Evolutionary conservation across 2,113 vertebrate species (phyloP), one percentile per base, ranked within the genome.

Genomic region (Poeciliopsis occidentalis): DNA sequence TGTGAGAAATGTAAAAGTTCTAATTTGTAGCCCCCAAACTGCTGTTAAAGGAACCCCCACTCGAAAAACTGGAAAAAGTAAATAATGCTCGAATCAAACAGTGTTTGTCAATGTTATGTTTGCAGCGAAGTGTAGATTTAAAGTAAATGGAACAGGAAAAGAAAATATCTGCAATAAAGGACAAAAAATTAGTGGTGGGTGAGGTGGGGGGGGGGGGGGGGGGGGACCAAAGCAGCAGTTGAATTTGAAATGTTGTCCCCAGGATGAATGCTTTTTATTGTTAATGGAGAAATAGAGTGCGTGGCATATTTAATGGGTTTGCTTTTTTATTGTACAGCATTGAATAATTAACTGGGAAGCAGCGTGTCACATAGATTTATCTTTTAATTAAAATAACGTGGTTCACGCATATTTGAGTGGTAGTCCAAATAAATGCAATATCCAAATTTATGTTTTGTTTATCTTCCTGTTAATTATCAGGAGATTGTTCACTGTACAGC

Each of bases 371-470:
- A 95, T 96, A 97, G 98, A 99, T 99, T 99, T 99, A 99, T 99
- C 97, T 98, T 99, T 99, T 99, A 99, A 99, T 99, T 99, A 99
- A 99, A 98, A 98, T 96, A 97, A 96, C 96, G 96, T 97, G 96
- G 96, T 98, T 98, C 96, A 96, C 96, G 96, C 97, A 97, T 97
- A 98, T 99, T 98, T 98, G 97, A 99, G 97, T 98, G 96, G 96
- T 97, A 96, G 97, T 97, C 97, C 96, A 99, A 99, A 99, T 99
- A 99, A 98, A 98, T 95, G 97, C 98, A 98, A 97, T 97, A 98
- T 97, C 96, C 95, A 96, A 98, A 99, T 99, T 98, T 99, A 99
- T 99, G 98, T 97, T 95, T 99, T 99, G 98, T 99, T 99, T 99
- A 97, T 98, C 97, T 97, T 97, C 96, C 95, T 97, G 96, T 98